Base-by-base conservation (phyloP, 2,797 vertebrate species). In the Chiroxiphia lanceolata region DNA sequence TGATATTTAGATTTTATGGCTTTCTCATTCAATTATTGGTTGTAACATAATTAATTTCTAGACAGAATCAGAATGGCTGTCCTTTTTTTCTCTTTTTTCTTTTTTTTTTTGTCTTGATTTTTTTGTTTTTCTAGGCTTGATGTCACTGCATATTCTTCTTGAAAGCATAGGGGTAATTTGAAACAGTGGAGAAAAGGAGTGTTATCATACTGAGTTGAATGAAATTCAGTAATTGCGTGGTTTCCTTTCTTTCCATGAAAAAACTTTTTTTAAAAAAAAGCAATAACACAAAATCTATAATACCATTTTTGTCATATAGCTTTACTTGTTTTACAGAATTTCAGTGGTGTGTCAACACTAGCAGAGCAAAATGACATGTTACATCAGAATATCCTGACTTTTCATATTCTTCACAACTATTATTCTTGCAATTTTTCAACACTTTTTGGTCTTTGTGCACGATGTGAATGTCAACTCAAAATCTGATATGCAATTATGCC, bases 1-100 rank as follows among this genome's bases (percentile, higher is more conserved):
- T 53, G 33, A 42, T 51, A 61, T 81, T 84, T 64, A 36, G 18
- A 48, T 65, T 79, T 34, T 45, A 56, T 60, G 17, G 4, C 15
- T 13, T 84, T 91, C 75, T 47, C 18, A 34, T 16, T 83, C 36
- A n/a, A 13, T 69, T 86, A 29, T 9, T 91, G 27, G 3, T 84
- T 50, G 63, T 25, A 50, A 31, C 4, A 74, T 51, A 31, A 53
- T 53, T 63, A 78, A 69, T 38, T 72, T 53, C 31, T 33, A 38
- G 44, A 42, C 3, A 74, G 34, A 89, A 57, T 26, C 5, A 16
- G 17, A 51, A 59, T 18, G 7, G 2, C 1, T 76, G 11, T 9
- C 8, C 0, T 1, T 21, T 18, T 6, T 45, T 19, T 53, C 10
- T 10, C 13, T n/a, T 7, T 16, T 10, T 27, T 4, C 12, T 5